These are phyloP conservation scores for Aldrovandia affinis DNA, from an alignment of 2,797 vertebrate genomes.

Conservation along the genomic window DNA sequence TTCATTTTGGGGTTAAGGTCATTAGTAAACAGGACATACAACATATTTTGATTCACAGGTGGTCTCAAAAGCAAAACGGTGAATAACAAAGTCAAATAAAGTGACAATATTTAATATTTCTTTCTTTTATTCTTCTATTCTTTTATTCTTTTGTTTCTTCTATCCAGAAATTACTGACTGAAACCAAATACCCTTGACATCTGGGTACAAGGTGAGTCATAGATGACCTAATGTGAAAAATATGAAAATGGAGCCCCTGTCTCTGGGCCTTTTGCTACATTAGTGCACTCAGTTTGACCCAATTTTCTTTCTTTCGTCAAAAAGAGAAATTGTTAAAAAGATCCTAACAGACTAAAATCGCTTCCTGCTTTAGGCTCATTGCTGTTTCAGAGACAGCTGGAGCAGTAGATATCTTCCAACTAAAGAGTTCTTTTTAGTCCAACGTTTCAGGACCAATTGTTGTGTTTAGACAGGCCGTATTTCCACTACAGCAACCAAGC, in stretches of 20 bases:
- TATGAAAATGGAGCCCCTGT: background rate
- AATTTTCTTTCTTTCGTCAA: background rate
- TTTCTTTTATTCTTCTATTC: too few relatives aligned
- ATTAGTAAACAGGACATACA: background rate
- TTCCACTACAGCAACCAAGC: background rate
- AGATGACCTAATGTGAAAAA: background rate
- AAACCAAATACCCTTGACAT: constrained; percentile 12
- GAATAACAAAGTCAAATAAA: background rate
- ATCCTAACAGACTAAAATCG: background rate
- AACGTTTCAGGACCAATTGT: constrained; percentile 1
- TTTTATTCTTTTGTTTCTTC: background rate
- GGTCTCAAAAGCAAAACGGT: background rate
- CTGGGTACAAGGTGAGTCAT: constrained; percentile 6
- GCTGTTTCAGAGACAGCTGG: background rate
- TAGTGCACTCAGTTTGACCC: background rate
- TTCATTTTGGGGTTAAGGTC: background rate
- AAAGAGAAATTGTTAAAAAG: background rate
- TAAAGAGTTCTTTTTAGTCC: background rate
- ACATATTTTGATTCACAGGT: background rate
- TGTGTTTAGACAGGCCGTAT: background rate
- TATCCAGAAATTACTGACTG: background rate
- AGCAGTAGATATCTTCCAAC: background rate
- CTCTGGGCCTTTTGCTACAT: background rate
- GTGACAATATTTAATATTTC: background rate
- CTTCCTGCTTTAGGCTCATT: background rate